Evolutionary conservation across 2,797 vertebrate species (phyloP).

Genomic region (Cuculus canorus): DNA sequence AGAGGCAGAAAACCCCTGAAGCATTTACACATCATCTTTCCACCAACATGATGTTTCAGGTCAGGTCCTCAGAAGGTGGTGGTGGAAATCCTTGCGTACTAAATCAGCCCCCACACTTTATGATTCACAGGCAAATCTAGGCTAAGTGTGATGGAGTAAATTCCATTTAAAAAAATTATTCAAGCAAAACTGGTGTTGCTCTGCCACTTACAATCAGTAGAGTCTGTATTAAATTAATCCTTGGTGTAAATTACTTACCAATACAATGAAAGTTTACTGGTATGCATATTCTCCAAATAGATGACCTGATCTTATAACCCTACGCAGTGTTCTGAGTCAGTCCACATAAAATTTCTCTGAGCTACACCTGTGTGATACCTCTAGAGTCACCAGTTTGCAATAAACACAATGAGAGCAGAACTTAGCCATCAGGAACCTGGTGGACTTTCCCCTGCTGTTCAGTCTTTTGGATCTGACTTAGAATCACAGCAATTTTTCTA

Average conservation of each 20-base stretch:
- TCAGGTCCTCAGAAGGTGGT: neutral
- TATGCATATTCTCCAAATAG: neutral
- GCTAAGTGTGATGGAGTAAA: neutral
- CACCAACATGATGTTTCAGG: neutral
- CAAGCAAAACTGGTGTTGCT: neutral
- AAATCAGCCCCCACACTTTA: neutral
- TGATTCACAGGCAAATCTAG: neutral
- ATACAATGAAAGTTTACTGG: neutral
- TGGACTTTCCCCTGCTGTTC: rapidly evolving
- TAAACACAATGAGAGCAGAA: rapidly evolving
- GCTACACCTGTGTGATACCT: rapidly evolving
- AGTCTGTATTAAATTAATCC: neutral
- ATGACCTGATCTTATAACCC: neutral
- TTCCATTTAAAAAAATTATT: neutral
- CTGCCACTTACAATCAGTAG: neutral
- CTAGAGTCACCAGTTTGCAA: rapidly evolving
- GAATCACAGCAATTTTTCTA: neutral
- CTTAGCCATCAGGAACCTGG: neutral
- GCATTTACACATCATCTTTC: neutral
- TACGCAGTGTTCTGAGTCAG: neutral
- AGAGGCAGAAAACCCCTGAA: neutral
- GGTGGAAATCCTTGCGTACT: neutral
- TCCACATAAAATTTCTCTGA: neutral
- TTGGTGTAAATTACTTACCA: neutral
- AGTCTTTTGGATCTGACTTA: neutral